Evolutionary conservation across 2,113 vertebrate genomes (phyloP), one percentile per base, ranked within the genome.

Genomic region (Sylvia atricapilla): DNA sequence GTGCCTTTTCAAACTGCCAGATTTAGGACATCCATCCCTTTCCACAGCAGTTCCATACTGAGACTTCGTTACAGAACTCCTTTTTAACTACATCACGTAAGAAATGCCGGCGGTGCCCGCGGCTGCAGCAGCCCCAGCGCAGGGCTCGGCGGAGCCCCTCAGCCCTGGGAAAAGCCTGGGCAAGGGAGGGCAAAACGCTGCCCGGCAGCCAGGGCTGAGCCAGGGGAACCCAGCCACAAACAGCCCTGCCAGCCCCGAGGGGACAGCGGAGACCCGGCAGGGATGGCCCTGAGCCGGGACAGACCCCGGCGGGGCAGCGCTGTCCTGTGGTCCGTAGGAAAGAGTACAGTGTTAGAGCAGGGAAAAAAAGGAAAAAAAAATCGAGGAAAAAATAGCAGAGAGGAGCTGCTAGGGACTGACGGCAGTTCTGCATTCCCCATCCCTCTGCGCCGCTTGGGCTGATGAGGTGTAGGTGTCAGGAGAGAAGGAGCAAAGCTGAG

Each of bases 391-490:
- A 43, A 31, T 2, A 0, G 30, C 37, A 31, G n/a, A 39, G n/a
- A 74, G 20, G 27, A 13, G 23, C 25, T 53, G 47, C 6, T 25
- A 2, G 15, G 24, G 24, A 12, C 6, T 35, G 35, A 7, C 5
- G 1, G 3, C 11, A 55, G 28, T 2, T 47, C 6, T 2, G 22
- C 19, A 3, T 17, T 49, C 13, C 13, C 35, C 24, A 2, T 20
- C 10, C 19, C 27, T 15, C 11, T 52, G 72, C 2, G 2, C 6
- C 0, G 0, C 28, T 56, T 6, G 6, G 4, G 2, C 15, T 15
- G 6, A 27, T 16, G 52, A 82, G 7, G 13, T 41, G 1, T 4
- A 62, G 12, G 14, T n/a, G 12, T 35, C 12, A 6, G 20, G 44
- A 11, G 11, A 17, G 28, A 55, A 67, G 10, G 7, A 59, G 11